Percentiles rank a stretch among this genome's conserved stretches.
Evolutionary conservation across 2,113 vertebrate genomes (phyloP).

Genomic region (Trogon surrucura): DNA sequence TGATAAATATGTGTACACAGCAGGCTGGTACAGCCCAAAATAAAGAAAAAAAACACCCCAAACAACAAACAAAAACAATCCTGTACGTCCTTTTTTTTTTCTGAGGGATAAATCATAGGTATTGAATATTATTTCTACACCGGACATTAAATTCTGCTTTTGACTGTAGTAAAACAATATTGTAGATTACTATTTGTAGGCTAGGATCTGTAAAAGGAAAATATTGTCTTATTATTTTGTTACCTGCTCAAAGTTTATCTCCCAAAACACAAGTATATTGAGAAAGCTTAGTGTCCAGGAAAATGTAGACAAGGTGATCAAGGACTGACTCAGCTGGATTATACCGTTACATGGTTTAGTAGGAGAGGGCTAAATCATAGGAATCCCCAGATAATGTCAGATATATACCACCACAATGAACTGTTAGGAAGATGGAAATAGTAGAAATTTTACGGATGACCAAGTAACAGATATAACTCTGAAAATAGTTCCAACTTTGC

Average conservation of each 20-base stretch:
- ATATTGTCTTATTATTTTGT: background rate
- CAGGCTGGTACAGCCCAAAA: background rate
- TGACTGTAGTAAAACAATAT: background rate
- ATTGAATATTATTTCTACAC: background rate
- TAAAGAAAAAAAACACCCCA: background rate
- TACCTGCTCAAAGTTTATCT: background rate
- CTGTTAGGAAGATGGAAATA: background rate
- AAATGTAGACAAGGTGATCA: background rate
- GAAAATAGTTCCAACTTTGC: background rate
- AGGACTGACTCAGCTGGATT: background rate
- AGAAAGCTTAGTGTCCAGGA: background rate
- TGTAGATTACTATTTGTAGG: background rate
- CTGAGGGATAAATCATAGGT: background rate
- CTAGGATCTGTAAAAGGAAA: background rate
- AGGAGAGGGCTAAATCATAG: background rate
- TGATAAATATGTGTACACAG: background rate
- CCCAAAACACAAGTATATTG: background rate
- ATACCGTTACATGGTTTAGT: background rate
- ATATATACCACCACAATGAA: background rate
- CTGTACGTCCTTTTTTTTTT: background rate
- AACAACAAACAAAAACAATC: no score
- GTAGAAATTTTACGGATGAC: background rate
- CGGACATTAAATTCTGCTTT: background rate
- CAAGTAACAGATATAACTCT: background rate
- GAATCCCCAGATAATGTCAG: background rate